A percentile compares a stretch with the other conserved stretches of the same genome.
phyloP scores from a whole-genome alignment of 1,140 invertebrate species.

The Campoletis sonorensis region DNA sequence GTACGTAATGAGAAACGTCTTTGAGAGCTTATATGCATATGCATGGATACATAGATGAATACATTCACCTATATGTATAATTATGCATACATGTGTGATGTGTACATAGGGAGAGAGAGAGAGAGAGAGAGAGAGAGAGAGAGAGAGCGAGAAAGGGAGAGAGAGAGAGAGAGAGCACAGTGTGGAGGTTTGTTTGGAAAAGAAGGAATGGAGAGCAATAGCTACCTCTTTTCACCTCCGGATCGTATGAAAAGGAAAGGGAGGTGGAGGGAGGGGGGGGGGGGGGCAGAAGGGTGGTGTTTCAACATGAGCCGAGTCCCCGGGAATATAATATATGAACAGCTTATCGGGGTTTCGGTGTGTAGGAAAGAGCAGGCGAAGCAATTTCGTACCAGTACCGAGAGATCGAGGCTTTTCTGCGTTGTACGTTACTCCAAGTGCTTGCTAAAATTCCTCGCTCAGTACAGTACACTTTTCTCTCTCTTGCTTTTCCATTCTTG shows the following conservation, averaged over 20 bases:
- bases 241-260: neutral
- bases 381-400: conserved; percentile 26
- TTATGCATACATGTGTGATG: too few relatives aligned
- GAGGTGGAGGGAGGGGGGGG: too few relatives aligned
- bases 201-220: conserved; percentile 2
- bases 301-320: neutral
- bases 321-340: conserved; percentile 39
- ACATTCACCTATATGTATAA: neutral
- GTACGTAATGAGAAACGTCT: conserved; percentile 13
- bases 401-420: conserved; percentile 3
- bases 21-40: conserved; percentile 22
- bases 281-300: conserved; percentile 13
- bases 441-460: neutral
- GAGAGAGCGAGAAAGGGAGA: too few relatives aligned
- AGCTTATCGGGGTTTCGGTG: conserved; percentile 37
- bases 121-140: too few relatives aligned
- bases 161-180: neutral
- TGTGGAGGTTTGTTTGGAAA: neutral
- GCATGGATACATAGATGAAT: neutral
- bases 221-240: neutral
- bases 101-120: neutral
- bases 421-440: conserved; percentile 27
- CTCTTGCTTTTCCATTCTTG: neutral
- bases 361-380: conserved; percentile 12
- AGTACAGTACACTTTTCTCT: neutral